These are phyloP conservation scores for Stigmatopora argus DNA, from an alignment of 2,113 vertebrate genomes.

Conservation along the genomic window DNA sequence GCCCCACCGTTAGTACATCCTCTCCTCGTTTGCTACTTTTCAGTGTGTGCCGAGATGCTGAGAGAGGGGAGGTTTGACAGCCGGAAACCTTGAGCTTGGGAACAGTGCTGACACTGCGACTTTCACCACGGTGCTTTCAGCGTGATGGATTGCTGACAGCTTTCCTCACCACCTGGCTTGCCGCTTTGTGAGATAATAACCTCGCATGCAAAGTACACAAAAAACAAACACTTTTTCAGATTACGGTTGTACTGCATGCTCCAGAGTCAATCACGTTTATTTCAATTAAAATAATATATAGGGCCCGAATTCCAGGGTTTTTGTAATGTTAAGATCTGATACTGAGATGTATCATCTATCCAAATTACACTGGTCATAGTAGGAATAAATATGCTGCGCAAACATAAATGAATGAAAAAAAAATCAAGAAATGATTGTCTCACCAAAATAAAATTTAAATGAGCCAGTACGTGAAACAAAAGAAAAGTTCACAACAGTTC, in stretches of 20 bases:
- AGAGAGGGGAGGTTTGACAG: conserved; percentile 33
- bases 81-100: conserved; percentile 46
- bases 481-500: conserved; percentile 9
- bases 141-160: conserved; percentile 45
- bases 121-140: conserved; percentile 32
- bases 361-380: background rate
- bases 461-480: background rate
- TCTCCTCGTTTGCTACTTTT: conserved; percentile 6
- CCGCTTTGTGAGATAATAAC: conserved; percentile 45
- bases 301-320: too few relatives aligned
- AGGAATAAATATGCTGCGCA: background rate
- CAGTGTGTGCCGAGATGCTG: conserved; percentile 14
- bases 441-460: background rate
- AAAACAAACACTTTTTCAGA: conserved; percentile 29
- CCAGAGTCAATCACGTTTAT: too few relatives aligned
- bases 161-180: conserved; percentile 40
- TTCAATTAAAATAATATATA: too few relatives aligned
- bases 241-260: too few relatives aligned
- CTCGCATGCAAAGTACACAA: conserved; percentile 9
- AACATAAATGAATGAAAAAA: too few relatives aligned
- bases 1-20: background rate
- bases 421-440: background rate
- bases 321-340: background rate
- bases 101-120: conserved; percentile 37
- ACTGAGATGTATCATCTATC: background rate